A percentile compares a stretch with the other conserved stretches of the same genome.
phyloP scores from a whole-genome alignment of 2,888 invertebrate species.

The Ichneumoninae sp. region DNA sequence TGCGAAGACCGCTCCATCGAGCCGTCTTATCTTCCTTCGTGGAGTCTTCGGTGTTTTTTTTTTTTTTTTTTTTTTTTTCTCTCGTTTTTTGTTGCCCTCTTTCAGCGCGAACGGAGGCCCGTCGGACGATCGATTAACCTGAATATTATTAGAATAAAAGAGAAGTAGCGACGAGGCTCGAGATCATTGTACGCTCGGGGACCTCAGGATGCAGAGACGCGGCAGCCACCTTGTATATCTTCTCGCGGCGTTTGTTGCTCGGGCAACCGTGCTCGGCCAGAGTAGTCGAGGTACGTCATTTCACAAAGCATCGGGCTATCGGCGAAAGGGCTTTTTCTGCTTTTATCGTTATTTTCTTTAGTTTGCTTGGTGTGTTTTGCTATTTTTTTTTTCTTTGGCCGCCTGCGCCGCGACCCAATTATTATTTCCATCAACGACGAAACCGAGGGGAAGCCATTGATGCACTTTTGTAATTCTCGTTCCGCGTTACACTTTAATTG shows the following conservation, averaged over 20 bases:
- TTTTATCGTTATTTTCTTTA: neutral
- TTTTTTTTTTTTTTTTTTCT: conserved; percentile 2
- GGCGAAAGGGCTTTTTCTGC: neutral
- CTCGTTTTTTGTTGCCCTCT: neutral
- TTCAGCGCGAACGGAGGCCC: conserved; percentile 31
- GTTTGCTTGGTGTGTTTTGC: neutral
- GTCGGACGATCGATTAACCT: conserved; percentile 60
- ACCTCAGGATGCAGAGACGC: conserved; percentile 53
- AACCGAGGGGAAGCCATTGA: conserved; percentile 29
- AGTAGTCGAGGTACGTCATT: conserved; percentile 43
- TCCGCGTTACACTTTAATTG: conserved; percentile 60
- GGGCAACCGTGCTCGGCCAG: conserved; percentile 30
- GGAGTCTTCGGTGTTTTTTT: conserved; percentile 5
- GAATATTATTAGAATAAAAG: conserved; percentile 61
- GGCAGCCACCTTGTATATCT: conserved; percentile 24
- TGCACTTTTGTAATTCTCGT: conserved; percentile 39
- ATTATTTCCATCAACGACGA: conserved; percentile 40
- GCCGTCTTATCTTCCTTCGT: conserved; percentile 33
- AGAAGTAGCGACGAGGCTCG: conserved; percentile 39
- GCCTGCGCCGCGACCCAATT: conserved; percentile 7
- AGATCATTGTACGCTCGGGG: conserved; percentile 51
- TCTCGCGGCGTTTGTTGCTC: conserved; percentile 35
- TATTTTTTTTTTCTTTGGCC: neutral
- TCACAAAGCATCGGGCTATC: neutral
- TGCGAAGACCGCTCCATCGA: conserved; percentile 2